A percentile compares a stretch with the other conserved stretches of the same genome.
Conservation (phyloP, 1,140 invertebrate species). For the Thaumatotibia leucotreta region DNA sequence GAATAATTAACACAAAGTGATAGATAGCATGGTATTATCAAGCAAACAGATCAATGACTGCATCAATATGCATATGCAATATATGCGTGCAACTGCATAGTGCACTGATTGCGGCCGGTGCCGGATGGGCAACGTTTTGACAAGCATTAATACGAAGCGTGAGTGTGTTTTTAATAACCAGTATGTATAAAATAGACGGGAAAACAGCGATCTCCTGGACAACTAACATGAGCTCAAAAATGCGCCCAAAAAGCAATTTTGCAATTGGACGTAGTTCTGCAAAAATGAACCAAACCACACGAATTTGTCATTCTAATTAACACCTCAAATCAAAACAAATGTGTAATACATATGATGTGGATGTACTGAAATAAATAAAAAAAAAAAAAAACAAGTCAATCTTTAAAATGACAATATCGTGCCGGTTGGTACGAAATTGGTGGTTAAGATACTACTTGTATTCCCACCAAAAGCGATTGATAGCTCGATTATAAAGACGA, state of each 20-base stretch:
- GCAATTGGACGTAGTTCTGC: not conserved
- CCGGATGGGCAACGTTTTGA: conserved; percentile 24
- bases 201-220: conserved; percentile 1
- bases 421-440: too few species aligned
- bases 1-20: not conserved
- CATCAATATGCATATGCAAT: conserved; percentile 2
- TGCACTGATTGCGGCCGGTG: not conserved
- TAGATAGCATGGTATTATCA: not conserved
- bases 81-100: not conserved
- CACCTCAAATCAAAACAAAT: too few species aligned
- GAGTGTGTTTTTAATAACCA: conserved; percentile 24
- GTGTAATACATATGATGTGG: too few species aligned
- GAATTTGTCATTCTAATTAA: too few species aligned
- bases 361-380: too few species aligned
- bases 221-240: not conserved
- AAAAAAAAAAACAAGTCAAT: too few species aligned
- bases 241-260: conserved; percentile 6
- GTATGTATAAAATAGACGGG: conserved; percentile 13
- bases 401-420: too few species aligned
- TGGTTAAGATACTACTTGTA: too few species aligned
- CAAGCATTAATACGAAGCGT: conserved; percentile 31
- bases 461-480: too few species aligned
- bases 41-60: not conserved
- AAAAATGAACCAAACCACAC: too few species aligned
- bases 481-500: too few species aligned